Percentiles rank a stretch among this genome's conserved stretches.
Evolutionary conservation across 2,888 invertebrate species (phyloP).

Genomic region (Pyralis farinalis): DNA sequence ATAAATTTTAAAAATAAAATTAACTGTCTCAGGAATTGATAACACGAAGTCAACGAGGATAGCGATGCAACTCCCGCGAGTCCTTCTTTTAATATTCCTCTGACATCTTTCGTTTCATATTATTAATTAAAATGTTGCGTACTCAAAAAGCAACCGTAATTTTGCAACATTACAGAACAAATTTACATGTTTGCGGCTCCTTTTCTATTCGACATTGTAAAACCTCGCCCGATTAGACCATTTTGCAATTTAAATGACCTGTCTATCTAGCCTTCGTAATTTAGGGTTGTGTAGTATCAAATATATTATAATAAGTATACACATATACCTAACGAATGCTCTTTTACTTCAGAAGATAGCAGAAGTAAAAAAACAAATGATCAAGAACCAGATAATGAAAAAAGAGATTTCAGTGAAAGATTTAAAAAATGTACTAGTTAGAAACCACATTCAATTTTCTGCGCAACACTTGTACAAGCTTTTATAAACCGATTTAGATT

Average conservation of each 20-base stretch:
- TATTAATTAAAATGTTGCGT: slow-evolving; percentile 8
- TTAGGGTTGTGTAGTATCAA: slow-evolving; percentile 1
- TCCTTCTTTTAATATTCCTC: slow-evolving; percentile 1
- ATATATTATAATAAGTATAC: neutral
- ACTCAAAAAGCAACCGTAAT: slow-evolving; percentile 5
- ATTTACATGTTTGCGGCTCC: slow-evolving; percentile 13
- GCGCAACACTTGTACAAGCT: too few species aligned
- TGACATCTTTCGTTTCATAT: slow-evolving; percentile 7
- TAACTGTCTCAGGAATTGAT: neutral
- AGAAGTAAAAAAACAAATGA: too few species aligned
- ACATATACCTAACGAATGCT: too few species aligned
- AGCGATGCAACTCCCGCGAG: neutral
- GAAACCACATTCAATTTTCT: too few species aligned
- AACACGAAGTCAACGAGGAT: neutral
- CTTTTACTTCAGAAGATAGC: too few species aligned
- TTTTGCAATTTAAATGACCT: slow-evolving; percentile 54
- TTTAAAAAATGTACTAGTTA: too few species aligned
- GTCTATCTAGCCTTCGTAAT: slow-evolving; percentile 24
- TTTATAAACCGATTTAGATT: too few species aligned
- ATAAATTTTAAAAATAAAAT: neutral
- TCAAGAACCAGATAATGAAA: too few species aligned
- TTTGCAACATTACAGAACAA: slow-evolving; percentile 8
- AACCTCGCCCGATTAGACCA: slow-evolving; percentile 38
- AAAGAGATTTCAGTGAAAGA: too few species aligned
- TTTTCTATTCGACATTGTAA: slow-evolving; percentile 39